Base-by-base conservation (phyloP, 2,113 vertebrate species). In the Nothocercus julius region DNA sequence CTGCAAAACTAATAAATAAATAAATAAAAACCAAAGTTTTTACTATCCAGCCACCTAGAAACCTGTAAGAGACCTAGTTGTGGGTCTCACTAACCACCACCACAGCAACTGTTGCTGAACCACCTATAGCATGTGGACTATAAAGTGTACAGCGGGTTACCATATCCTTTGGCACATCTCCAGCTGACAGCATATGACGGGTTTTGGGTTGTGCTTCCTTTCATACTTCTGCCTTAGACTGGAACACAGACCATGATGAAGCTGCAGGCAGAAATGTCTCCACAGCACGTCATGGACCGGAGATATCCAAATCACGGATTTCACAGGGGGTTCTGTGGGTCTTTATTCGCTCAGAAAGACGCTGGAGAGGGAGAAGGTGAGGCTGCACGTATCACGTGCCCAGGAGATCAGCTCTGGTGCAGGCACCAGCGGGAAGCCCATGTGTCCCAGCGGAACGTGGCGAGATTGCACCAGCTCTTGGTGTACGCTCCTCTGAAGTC, bases 211-310 rank as follows among this genome's bases (percentile, higher is more conserved):
- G 67, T 73, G 34, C 75, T 80, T 32, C 62, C 49, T 25, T 82
- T 69, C 28, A 28, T 32, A 32, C 4, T 13, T 14, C 9, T 67
- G 49, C 20, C 30, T 38, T 5, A 2, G 40, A 34, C n/a, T 45
- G 66, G 49, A 32, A n/a, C 24, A 34, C 13, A 66, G 49, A 84
- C 13, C 12, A 36, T 5, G 30, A 38, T 20, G 7, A 45, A 10
- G 25, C 24, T 68, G 28, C 36, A 53, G 28, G 36, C 38, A 75
- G 68, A 70, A 70, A 21, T 25, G 21, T 54, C n/a, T 30, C 19
- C 36, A 36, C 8, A 40, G 28, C 19, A 32, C 0, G 1, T 56
- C 9, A 40, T 16, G 1, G 0, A 36, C 51, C 25, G 36, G 24
- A 42, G 42, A 4, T 24, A 82, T 21, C 17, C 21, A 63, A 63